These are phyloP conservation scores for Ellobium chinense DNA, from an alignment of 2,888 invertebrate genomes.

Conservation along the genomic window DNA sequence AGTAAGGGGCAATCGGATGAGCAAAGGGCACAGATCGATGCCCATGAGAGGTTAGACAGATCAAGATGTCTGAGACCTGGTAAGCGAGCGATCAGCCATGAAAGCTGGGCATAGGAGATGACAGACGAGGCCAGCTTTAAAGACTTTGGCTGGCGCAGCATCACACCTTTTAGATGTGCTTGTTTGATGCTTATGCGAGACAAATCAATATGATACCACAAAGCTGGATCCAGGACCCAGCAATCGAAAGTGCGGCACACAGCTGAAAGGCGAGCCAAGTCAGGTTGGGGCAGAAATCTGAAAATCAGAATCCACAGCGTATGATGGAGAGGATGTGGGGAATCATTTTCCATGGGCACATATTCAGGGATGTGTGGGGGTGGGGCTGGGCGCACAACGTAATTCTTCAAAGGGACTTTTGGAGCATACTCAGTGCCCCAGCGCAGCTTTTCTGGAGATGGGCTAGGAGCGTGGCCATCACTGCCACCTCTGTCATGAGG, in stretches of 20 bases:
- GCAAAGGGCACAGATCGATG: slow-evolving; percentile 88
- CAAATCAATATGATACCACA: slow-evolving; percentile 93
- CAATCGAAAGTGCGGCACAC: slow-evolving; percentile 95
- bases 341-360: slow-evolving; percentile 57
- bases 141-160: slow-evolving; percentile 91
- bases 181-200: slow-evolving; percentile 84
- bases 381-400: slow-evolving; percentile 73
- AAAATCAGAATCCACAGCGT: slow-evolving; percentile 79
- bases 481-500: slow-evolving; percentile 12
- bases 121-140: slow-evolving; percentile 94
- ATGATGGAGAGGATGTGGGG: slow-evolving; percentile 70
- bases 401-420: slow-evolving; percentile 53
- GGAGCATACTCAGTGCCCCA: slow-evolving; percentile 46
- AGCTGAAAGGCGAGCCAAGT: slow-evolving; percentile 83
- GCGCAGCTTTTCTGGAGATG: slow-evolving; percentile 26
- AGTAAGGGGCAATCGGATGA: slow-evolving; percentile 90
- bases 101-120: slow-evolving; percentile 91
- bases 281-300: slow-evolving; percentile 75
- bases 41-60: slow-evolving; percentile 85
- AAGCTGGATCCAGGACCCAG: slow-evolving; percentile 88
- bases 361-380: slow-evolving; percentile 70
- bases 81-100: slow-evolving; percentile 92
- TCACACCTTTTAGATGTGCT: slow-evolving; percentile 88
- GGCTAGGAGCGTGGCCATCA: slow-evolving; percentile 48
- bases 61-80: slow-evolving; percentile 90